phyloP scores from a whole-genome alignment of 2,888 invertebrate species.

The Torymus texanus region DNA sequence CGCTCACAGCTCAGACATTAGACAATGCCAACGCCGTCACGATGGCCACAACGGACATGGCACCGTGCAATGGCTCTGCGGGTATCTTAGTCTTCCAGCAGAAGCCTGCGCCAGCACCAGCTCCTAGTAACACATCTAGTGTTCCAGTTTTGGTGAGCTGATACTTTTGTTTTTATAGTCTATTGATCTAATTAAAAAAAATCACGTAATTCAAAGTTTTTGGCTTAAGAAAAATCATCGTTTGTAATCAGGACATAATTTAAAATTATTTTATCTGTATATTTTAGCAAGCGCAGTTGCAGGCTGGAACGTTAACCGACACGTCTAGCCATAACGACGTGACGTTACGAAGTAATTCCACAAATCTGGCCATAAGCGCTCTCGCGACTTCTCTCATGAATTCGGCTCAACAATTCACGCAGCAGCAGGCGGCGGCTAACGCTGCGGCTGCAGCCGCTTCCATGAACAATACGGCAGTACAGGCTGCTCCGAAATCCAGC shows the following conservation, averaged over 20 bases:
- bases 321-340: conserved; percentile 74
- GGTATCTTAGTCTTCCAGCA: conserved; percentile 76
- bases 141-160: conserved; percentile 83
- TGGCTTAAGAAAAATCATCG: too few species aligned
- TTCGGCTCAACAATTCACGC: conserved; percentile 87
- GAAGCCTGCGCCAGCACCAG: conserved; percentile 72
- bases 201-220: too few species aligned
- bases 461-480: conserved; percentile 73
- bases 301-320: conserved; percentile 79
- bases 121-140: conserved; percentile 76
- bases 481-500: conserved; percentile 73
- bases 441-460: conserved; percentile 50
- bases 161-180: conserved; percentile 2
- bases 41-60: conserved; percentile 71
- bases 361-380: conserved; percentile 84
- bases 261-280: background rate
- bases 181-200: too few species aligned
- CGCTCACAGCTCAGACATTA: conserved; percentile 29
- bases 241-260: too few species aligned
- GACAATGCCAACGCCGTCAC: conserved; percentile 53
- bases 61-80: conserved; percentile 73
- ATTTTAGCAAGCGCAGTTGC: conserved; percentile 78
- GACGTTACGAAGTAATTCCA: conserved; percentile 77
- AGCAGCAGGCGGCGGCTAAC: conserved; percentile 79
- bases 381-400: conserved; percentile 89